phyloP scores from a whole-genome alignment of 2,113 vertebrate genomes.

The Nibea coibor region DNA sequence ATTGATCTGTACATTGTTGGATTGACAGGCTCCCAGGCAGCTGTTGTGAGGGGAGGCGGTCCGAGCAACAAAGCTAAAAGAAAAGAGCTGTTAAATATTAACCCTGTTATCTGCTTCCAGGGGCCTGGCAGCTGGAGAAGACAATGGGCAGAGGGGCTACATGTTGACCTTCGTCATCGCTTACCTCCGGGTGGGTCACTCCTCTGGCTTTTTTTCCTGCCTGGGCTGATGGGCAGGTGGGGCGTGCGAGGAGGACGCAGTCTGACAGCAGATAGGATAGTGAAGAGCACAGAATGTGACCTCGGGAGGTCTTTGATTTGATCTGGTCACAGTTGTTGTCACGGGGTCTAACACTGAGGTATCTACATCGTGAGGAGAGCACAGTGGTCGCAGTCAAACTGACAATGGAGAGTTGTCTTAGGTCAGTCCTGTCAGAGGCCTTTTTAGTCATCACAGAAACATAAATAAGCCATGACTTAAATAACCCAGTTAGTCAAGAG shows the following conservation, averaged over 20 bases:
- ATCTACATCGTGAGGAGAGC: conserved; percentile 26
- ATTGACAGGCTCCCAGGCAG: conserved; percentile 75
- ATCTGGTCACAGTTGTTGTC: conserved; percentile 72
- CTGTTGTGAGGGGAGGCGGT: conserved; percentile 62
- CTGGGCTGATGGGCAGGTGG: conserved; percentile 64
- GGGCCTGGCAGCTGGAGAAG: conserved; percentile 98
- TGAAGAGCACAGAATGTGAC: conserved; percentile 65
- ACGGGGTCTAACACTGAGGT: conserved; percentile 49
- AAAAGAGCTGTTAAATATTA: conserved; percentile 83
- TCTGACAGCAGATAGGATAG: conserved; percentile 68
- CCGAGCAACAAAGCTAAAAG: conserved; percentile 64
- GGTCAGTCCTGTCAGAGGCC: conserved; percentile 43
- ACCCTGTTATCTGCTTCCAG: conserved; percentile 87
- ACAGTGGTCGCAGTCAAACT: conserved; percentile 38
- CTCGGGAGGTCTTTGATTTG: conserved; percentile 63
- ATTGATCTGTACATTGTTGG: conserved; percentile 80
- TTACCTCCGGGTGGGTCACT: conserved; percentile 94
- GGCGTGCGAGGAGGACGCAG: conserved; percentile 23
- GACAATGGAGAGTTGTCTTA: conserved; percentile 53
- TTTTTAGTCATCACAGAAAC: conserved; percentile 23
- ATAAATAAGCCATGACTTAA: conserved; percentile 1
- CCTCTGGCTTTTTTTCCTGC: conserved; percentile 46
- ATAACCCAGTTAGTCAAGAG: background rate
- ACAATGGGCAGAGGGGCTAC: conserved; percentile 99
- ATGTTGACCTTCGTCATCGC: conserved; percentile 99